Conservation (phyloP, 2,797 vertebrate genomes). For the Myotis planiceps region DNA sequence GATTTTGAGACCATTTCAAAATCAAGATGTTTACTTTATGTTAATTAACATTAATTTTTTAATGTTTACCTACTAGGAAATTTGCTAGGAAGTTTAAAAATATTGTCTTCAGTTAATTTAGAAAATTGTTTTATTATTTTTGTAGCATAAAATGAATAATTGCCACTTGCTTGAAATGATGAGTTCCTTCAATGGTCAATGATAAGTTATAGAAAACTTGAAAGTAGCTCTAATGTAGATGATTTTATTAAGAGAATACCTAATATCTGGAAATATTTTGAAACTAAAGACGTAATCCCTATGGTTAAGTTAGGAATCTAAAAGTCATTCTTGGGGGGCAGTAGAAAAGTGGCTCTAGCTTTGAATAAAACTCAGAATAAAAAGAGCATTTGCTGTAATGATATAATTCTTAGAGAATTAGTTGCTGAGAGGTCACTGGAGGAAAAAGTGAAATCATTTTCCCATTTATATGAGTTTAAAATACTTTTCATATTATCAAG, state of each 20-base stretch:
- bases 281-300: not conserved
- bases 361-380: not conserved
- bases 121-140: not conserved
- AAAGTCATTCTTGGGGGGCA: slow-evolving; percentile 1
- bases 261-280: not conserved
- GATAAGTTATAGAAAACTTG: not conserved
- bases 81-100: not conserved
- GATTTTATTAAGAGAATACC: not conserved
- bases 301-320: not conserved
- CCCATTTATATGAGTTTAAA: slow-evolving; percentile 11
- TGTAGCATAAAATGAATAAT: not conserved
- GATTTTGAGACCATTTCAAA: not conserved
- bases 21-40: not conserved
- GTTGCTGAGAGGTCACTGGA: slow-evolving; percentile 23
- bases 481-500: slow-evolving; percentile 56
- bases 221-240: not conserved
- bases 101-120: not conserved
- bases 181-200: not conserved
- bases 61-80: not conserved
- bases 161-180: not conserved
- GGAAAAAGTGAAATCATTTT: slow-evolving; percentile 51
- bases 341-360: not conserved
- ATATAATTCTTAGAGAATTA: slow-evolving; percentile 52
- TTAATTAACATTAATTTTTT: not conserved
- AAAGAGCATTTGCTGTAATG: not conserved